Base-by-base conservation (phyloP, 2,113 vertebrate species). In the Riparia riparia region DNA sequence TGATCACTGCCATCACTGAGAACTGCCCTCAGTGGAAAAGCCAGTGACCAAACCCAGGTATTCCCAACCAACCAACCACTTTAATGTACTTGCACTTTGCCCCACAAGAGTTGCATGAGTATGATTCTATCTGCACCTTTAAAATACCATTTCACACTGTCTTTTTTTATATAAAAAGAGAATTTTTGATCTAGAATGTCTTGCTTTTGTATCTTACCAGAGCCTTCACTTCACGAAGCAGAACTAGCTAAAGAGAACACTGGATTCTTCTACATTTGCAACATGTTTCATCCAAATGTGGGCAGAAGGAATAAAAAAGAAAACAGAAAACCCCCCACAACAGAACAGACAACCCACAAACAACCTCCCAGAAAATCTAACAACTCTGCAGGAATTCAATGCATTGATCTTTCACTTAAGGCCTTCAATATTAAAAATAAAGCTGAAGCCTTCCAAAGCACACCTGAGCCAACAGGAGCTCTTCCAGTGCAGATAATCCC, bases 341-440 rank as follows among this genome's bases (percentile, higher is more conserved):
- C 4, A 61, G 17, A 66, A 50, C 10, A 78, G 41, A 17, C 10
- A 56, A 51, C 7, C 14, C 25, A 84, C 12, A 72, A 64, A 49
- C 8, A 66, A 32, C 2, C 3, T 3, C 10, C 2, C 7, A 2
- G 9, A 53, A 77, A 53, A 4, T 3, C 13, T 3, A 71, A 47
- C 17, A 80, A 19, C 16, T 86, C 24, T 28, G 2, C 16, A 73
- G 29, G 57, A 86, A 51, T 51, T 69, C 20, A 65, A 8, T 34
- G 26, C 31, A 32, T 6, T 34, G 15, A 51, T 63, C 29, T 77
- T 69, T 56, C n/a, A 81, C 17, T 10, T 45, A 84, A 65, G 44
- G 37, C 41, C 66, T 86, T 7, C 1, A 79, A 82, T 71, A 54
- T 18, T 3, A 71, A 63, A 71, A 93, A 39, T 5, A 49, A 87